Evolutionary conservation across 1,140 invertebrate species (phyloP).

Genomic region (Ectropis grisescens): DNA sequence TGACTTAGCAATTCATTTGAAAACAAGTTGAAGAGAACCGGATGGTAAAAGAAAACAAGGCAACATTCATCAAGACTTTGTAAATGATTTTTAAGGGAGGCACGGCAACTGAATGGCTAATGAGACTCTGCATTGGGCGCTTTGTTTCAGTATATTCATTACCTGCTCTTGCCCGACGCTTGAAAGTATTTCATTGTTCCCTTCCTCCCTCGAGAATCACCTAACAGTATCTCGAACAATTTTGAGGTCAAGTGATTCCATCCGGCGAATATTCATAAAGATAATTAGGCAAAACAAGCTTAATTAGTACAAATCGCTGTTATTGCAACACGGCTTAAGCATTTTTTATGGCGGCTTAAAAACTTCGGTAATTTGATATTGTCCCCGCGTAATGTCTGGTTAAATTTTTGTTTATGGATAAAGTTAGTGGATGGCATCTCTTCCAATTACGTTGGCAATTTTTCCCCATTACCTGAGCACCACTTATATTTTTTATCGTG

Average conservation of each 20-base stretch:
- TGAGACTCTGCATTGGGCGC: slow-evolving; percentile 42
- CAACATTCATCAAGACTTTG: slow-evolving; percentile 38
- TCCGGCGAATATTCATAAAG: slow-evolving; percentile 28
- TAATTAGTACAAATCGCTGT: slow-evolving; percentile 25
- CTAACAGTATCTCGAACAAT: slow-evolving; percentile 56
- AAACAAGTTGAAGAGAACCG: no score
- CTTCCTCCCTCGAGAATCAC: slow-evolving; percentile 34
- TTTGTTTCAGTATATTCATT: slow-evolving; percentile 63
- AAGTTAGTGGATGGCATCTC: no score
- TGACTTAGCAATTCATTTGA: no score
- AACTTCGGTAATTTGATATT: no score
- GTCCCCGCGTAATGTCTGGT: no score
- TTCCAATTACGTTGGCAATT: no score
- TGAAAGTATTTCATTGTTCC: slow-evolving; percentile 51
- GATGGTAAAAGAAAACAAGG: slow-evolving; percentile 16
- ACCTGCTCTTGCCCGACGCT: slow-evolving; percentile 43
- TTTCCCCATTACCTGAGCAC: no score
- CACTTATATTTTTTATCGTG: no score
- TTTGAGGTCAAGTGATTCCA: slow-evolving; percentile 51
- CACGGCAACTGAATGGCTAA: slow-evolving; percentile 53
- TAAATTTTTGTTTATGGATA: no score
- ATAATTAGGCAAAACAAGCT: slow-evolving; percentile 32
- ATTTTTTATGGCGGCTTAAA: no score
- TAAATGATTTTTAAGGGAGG: slow-evolving; percentile 49
- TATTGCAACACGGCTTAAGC: neutral